A percentile compares a stretch with the other conserved stretches of the same genome.
Evolutionary conservation across 2,888 invertebrate species (phyloP).

Genomic region (Unio delphinus): DNA sequence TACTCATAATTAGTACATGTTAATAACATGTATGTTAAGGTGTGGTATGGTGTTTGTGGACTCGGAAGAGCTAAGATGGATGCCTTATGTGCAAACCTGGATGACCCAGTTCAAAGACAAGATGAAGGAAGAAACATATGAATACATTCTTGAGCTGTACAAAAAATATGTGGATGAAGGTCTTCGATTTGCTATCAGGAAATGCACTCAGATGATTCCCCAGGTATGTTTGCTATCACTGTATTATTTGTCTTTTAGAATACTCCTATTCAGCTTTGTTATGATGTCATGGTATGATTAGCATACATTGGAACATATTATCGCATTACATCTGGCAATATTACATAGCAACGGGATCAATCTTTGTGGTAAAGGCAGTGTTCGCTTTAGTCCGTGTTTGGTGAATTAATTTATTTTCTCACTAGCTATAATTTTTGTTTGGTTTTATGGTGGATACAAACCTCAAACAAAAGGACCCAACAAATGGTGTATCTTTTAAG

Average conservation of each 20-base stretch:
- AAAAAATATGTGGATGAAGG: slow-evolving; percentile 79
- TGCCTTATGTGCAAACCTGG: slow-evolving; percentile 88
- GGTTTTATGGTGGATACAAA: no score
- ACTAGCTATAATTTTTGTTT: no score
- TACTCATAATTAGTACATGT: not conserved
- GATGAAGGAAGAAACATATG: slow-evolving; percentile 75
- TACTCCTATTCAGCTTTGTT: not conserved
- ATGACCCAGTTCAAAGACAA: slow-evolving; percentile 73
- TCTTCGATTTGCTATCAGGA: slow-evolving; percentile 79
- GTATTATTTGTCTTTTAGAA: slow-evolving; percentile 1
- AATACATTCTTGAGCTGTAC: slow-evolving; percentile 81
- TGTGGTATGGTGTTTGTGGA: slow-evolving; percentile 93
- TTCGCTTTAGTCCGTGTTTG: no score
- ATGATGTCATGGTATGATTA: not conserved
- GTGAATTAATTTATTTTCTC: no score
- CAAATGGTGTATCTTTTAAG: no score
- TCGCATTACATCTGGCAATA: no score
- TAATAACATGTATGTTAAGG: slow-evolving; percentile 35
- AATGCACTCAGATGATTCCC: slow-evolving; percentile 81
- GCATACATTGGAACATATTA: no score
- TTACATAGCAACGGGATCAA: no score
- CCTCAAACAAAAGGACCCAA: no score
- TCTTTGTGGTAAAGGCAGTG: no score
- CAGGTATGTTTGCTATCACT: slow-evolving; percentile 76
- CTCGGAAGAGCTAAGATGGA: slow-evolving; percentile 85